Conservation (phyloP, 2,888 invertebrate genomes). For the Chrysolina americana region DNA sequence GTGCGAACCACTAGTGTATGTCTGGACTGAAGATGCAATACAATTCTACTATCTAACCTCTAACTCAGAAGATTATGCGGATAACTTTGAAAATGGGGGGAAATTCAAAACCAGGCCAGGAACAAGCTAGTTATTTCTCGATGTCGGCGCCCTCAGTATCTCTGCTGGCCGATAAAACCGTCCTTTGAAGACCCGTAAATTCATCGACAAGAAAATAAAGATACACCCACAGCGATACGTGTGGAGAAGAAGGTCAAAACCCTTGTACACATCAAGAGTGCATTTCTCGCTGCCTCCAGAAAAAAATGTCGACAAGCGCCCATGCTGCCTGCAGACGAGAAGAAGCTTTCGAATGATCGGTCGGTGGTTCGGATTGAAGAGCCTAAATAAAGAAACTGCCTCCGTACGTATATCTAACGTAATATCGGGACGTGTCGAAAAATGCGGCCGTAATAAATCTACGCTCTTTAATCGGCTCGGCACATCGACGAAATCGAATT, state of each 20-base stretch:
- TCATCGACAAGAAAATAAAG: slow-evolving; percentile 33
- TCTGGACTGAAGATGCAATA: too few species aligned
- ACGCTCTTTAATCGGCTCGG: slow-evolving; percentile 43
- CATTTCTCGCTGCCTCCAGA: slow-evolving; percentile 19
- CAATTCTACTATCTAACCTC: too few species aligned
- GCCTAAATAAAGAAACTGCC: slow-evolving; percentile 45
- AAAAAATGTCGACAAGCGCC: slow-evolving; percentile 40
- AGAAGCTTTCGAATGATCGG: slow-evolving; percentile 42
- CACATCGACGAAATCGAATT: slow-evolving; percentile 44
- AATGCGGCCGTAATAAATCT: slow-evolving; percentile 50
- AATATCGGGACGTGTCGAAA: slow-evolving; percentile 55
- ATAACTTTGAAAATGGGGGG: neutral
- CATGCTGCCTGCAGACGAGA: slow-evolving; percentile 34
- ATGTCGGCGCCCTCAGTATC: slow-evolving; percentile 26
- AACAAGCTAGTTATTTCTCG: neutral
- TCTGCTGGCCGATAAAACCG: slow-evolving; percentile 27
- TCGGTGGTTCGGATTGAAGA: slow-evolving; percentile 42
- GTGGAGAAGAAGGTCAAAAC: slow-evolving; percentile 33
- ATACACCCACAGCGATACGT: slow-evolving; percentile 35
- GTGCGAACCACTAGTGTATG: too few species aligned
- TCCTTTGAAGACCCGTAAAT: slow-evolving; percentile 33
- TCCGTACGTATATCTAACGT: slow-evolving; percentile 52
- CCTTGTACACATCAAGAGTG: slow-evolving; percentile 24
- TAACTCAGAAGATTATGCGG: neutral
- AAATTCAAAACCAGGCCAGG: neutral